phyloP scores from a whole-genome alignment of 2,888 invertebrate species.

The Dolichopus griseipennis region DNA sequence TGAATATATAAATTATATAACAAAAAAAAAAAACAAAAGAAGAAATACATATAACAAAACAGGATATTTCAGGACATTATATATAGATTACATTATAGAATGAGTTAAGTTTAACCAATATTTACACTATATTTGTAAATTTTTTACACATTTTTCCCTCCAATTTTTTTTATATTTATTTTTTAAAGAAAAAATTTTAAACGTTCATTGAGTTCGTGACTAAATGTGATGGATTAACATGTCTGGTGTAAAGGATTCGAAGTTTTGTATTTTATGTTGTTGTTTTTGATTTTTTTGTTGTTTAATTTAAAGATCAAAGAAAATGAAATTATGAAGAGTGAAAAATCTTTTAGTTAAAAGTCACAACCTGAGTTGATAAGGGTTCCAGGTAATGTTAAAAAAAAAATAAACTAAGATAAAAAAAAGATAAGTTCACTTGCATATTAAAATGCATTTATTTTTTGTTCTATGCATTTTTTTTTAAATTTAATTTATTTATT shows the following conservation, averaged over 20 bases:
- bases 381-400: not conserved
- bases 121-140: too few relatives aligned
- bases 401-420: too few relatives aligned
- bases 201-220: not conserved
- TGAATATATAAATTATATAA: not conserved
- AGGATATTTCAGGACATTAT: not conserved
- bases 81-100: not conserved
- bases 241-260: not conserved
- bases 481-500: not conserved
- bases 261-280: not conserved
- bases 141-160: too few relatives aligned
- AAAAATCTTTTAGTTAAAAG: not conserved
- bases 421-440: not conserved
- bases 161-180: too few relatives aligned
- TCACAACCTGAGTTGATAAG: not conserved
- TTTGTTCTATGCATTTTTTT: not conserved
- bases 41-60: not conserved
- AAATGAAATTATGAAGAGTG: slow-evolving; percentile 1
- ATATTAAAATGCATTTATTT: not conserved
- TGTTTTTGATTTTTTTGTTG: not conserved
- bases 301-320: not conserved
- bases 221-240: slow-evolving; percentile 3
- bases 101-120: not conserved
- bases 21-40: not conserved
- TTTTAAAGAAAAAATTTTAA: not conserved